These are phyloP conservation scores for Hymenopus coronatus DNA, from an alignment of 2,888 invertebrate genomes.

Conservation along the genomic window DNA sequence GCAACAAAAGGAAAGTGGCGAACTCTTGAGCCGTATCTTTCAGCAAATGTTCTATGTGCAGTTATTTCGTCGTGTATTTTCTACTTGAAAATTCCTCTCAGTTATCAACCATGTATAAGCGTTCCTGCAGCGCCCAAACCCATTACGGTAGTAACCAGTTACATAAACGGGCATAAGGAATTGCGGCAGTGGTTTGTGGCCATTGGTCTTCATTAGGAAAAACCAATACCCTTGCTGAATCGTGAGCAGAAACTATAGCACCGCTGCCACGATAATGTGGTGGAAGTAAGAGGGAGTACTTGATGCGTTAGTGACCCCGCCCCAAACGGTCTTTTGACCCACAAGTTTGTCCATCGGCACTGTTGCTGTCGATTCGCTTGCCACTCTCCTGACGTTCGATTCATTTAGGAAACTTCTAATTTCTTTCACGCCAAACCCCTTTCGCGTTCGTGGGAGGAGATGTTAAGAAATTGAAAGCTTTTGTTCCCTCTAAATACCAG, in stretches of 20 bases:
- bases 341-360: neutral
- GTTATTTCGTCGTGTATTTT: too few relatives aligned
- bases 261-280: neutral
- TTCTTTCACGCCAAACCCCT: neutral
- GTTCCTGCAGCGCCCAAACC: neutral
- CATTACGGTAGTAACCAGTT: neutral
- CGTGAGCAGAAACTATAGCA: neutral
- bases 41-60: too few relatives aligned
- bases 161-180: neutral
- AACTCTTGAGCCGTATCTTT: too few relatives aligned
- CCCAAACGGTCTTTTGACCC: neutral
- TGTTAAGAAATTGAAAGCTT: neutral
- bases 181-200: neutral
- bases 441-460: neutral
- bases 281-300: neutral
- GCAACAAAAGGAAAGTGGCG: too few relatives aligned
- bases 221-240: neutral
- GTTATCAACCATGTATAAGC: neutral
- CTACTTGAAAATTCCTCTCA: neutral
- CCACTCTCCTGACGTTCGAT: neutral
- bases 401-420: slow-evolving; percentile 3
- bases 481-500: neutral
- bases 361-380: neutral
- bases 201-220: neutral
- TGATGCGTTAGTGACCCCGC: neutral